Percentiles rank a stretch among this genome's conserved stretches.
phyloP scores from a whole-genome alignment of 2,113 vertebrate genomes.

The Odocoileus virginianus region DNA sequence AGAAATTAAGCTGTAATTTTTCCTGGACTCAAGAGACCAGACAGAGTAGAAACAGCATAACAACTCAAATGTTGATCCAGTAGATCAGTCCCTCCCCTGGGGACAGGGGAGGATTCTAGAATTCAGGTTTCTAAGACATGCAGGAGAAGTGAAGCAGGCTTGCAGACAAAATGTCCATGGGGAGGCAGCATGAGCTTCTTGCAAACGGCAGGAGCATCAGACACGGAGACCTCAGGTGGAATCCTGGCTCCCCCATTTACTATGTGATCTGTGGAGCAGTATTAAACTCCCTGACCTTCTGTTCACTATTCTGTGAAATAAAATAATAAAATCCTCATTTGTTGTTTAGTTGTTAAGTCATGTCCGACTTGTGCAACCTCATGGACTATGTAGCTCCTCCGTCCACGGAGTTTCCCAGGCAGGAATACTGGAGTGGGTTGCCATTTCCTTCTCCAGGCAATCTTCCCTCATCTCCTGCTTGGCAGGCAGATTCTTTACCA shows the following conservation, averaged over 20 bases:
- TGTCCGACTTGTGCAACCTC: not conserved
- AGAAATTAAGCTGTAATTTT: not conserved
- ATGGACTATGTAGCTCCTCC: not conserved
- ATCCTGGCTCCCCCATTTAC: not conserved
- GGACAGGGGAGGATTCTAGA: not conserved
- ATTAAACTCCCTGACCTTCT: not conserved
- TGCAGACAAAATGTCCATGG: not conserved
- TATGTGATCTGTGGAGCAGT: rapidly evolving
- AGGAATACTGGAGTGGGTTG: not conserved
- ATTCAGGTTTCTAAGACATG: not conserved
- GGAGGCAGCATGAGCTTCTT: not conserved
- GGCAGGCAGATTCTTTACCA: not conserved
- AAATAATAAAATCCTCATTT: not conserved
- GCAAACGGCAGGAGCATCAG: not conserved
- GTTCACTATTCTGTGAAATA: not conserved
- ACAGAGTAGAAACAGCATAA: not conserved
- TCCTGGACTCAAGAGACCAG: not conserved
- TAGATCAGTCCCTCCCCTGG: not conserved
- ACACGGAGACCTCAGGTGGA: not conserved
- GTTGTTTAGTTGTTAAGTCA: not conserved
- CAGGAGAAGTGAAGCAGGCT: not conserved
- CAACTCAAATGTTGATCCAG: not conserved
- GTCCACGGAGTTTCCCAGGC: not conserved
- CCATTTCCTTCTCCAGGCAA: not conserved
- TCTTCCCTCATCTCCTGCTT: not conserved